A percentile compares a stretch with the other conserved stretches of the same genome.
These are phyloP conservation scores for Clarias gariepinus DNA, from an alignment of 2,113 vertebrate genomes.

Conservation along the genomic window DNA sequence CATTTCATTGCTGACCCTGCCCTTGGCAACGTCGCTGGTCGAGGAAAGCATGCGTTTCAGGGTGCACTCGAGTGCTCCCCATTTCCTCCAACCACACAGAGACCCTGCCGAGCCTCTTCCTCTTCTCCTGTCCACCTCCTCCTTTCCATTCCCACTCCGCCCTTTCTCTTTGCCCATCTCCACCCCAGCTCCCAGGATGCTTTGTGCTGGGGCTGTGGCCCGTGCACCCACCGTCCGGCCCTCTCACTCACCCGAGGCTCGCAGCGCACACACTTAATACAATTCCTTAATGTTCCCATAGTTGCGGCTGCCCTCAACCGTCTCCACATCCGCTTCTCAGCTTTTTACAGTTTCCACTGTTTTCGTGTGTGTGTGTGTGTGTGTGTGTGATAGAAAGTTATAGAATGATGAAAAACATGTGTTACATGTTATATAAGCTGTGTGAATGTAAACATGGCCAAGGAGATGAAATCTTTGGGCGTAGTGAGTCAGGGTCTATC, in stretches of 20 bases:
- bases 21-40: slow-evolving; percentile 84
- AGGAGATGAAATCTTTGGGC: slow-evolving; percentile 27
- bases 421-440: too few relatives aligned
- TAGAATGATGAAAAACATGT: too few relatives aligned
- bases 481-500: slow-evolving; percentile 31
- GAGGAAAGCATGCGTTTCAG: slow-evolving; percentile 88
- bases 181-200: slow-evolving; percentile 68
- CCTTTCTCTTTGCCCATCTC: slow-evolving; percentile 60
- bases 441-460: background rate
- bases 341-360: background rate
- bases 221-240: slow-evolving; percentile 77
- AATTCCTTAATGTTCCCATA: slow-evolving; percentile 65
- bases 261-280: slow-evolving; percentile 63
- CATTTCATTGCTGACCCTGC: slow-evolving; percentile 68
- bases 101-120: slow-evolving; percentile 78
- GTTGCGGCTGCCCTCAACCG: slow-evolving; percentile 10
- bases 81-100: slow-evolving; percentile 73
- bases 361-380: background rate
- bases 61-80: slow-evolving; percentile 74
- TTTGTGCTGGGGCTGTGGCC: slow-evolving; percentile 86
- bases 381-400: too few relatives aligned
- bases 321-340: background rate
- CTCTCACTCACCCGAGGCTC: slow-evolving; percentile 77
- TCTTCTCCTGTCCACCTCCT: slow-evolving; percentile 57
- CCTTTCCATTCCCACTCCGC: slow-evolving; percentile 48